These are phyloP conservation scores for Leuciscus waleckii DNA, from an alignment of 2,797 vertebrate species.

Conservation along the genomic window DNA sequence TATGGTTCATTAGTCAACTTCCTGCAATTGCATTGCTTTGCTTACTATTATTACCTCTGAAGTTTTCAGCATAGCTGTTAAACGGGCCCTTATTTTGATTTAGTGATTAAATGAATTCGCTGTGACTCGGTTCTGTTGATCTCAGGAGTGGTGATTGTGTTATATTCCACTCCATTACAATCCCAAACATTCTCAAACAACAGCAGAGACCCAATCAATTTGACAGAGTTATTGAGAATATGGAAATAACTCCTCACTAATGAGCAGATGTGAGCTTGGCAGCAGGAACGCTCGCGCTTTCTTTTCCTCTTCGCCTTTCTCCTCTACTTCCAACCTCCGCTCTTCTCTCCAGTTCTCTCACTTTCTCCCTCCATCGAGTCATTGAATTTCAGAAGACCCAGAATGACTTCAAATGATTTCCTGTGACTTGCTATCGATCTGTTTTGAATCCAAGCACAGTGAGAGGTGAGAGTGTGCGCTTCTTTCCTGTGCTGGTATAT, in stretches of 20 bases:
- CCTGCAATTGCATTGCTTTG: slow-evolving; percentile 70
- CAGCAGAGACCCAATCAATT: slow-evolving; percentile 51
- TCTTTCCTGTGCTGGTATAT: slow-evolving; percentile 12
- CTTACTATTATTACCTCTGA: slow-evolving; percentile 55
- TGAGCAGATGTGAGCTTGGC: slow-evolving; percentile 66
- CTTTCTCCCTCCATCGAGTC: slow-evolving; percentile 41
- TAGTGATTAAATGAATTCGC: slow-evolving; percentile 52
- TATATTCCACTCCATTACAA: slow-evolving; percentile 59
- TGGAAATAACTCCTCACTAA: slow-evolving; percentile 63
- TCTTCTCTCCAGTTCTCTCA: slow-evolving; percentile 15
- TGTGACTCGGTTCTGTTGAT: slow-evolving; percentile 47
- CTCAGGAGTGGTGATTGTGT: slow-evolving; percentile 57
- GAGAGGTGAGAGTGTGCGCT: slow-evolving; percentile 9
- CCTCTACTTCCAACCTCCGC: slow-evolving; percentile 11
- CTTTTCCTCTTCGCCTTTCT: slow-evolving; percentile 13
- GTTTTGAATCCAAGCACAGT: slow-evolving; percentile 34
- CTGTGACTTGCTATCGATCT: slow-evolving; percentile 50
- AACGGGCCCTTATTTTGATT: slow-evolving; percentile 44
- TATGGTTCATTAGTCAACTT: slow-evolving; percentile 79
- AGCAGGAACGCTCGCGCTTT: slow-evolving; percentile 33
- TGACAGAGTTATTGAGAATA: slow-evolving; percentile 68
- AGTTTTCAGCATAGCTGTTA: slow-evolving; percentile 13
- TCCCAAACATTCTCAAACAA: slow-evolving; percentile 51
- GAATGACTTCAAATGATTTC: slow-evolving; percentile 55
- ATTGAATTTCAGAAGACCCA: slow-evolving; percentile 57